phyloP scores from a whole-genome alignment of 2,888 invertebrate species.

The Metallyticus violacea region DNA sequence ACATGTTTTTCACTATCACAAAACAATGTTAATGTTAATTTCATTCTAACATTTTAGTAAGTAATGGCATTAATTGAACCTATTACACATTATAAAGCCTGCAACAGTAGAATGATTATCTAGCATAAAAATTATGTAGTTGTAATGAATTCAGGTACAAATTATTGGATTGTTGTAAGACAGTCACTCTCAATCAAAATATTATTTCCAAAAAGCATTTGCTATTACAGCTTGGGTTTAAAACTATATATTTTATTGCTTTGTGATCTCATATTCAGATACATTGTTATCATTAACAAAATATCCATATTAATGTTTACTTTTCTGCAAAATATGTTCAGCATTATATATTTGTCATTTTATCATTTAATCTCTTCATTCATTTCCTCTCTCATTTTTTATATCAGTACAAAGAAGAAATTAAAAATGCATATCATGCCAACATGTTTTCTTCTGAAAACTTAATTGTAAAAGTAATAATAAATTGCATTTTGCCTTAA shows the following conservation, averaged over 20 bases:
- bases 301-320: not conserved
- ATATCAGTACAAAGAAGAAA: not conserved
- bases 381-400: not conserved
- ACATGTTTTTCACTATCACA: not conserved
- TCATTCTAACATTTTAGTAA: not conserved
- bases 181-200: not conserved
- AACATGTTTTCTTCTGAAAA: not conserved
- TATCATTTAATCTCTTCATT: not conserved
- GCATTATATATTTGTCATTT: not conserved
- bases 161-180: not conserved
- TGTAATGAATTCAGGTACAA: not conserved
- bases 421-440: not conserved
- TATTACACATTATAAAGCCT: not conserved
- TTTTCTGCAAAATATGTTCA: not conserved
- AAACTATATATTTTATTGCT: not conserved
- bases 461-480: too few relatives aligned
- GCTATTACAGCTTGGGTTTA: not conserved
- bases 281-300: too few relatives aligned
- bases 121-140: not conserved
- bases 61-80: not conserved
- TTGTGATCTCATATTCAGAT: not conserved
- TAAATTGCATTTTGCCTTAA: too few relatives aligned
- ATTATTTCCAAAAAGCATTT: not conserved
- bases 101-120: not conserved
- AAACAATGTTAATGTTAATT: too few relatives aligned